Evolutionary conservation across 1,140 invertebrate genomes (phyloP).

Genomic region (Drosophila simulans): DNA sequence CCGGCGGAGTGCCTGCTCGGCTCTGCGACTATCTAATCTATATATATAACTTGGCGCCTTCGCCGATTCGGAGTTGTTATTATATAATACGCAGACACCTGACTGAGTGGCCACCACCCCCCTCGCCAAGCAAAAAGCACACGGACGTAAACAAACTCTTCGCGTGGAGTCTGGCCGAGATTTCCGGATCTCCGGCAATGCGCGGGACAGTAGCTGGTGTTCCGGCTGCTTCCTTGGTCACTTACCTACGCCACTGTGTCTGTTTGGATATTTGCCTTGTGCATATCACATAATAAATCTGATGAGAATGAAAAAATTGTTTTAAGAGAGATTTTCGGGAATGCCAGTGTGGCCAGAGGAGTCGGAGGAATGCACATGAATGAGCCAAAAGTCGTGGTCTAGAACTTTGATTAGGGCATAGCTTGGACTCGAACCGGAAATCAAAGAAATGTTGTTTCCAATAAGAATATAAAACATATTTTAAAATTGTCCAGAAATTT

Average conservation of each 20-base stretch:
- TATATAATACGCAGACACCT: slow-evolving; percentile 74
- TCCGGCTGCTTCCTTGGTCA: neutral
- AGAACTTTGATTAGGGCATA: neutral
- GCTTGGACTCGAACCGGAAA: neutral
- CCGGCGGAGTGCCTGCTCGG: neutral
- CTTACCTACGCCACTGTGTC: slow-evolving; percentile 22
- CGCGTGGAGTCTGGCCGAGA: neutral
- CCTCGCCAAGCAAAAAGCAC: neutral
- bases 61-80: slow-evolving; percentile 49
- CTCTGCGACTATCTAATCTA: slow-evolving; percentile 25
- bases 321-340: slow-evolving; percentile 16
- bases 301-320: slow-evolving; percentile 14
- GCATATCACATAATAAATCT: slow-evolving; percentile 45
- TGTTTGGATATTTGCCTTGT: slow-evolving; percentile 29
- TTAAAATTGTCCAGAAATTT: too few relatives aligned
- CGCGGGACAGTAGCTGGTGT: neutral
- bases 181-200: too few relatives aligned
- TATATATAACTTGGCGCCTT: slow-evolving; percentile 28
- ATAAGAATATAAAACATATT: neutral
- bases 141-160: slow-evolving; percentile 41
- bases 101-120: slow-evolving; percentile 42
- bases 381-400: neutral
- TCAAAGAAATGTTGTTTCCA: neutral
- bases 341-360: slow-evolving; percentile 7
- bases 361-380: neutral